Evolutionary conservation across 35 echinoderm and acorn worm species (phyloP).

Genomic region (Acanthaster planci): DNA sequence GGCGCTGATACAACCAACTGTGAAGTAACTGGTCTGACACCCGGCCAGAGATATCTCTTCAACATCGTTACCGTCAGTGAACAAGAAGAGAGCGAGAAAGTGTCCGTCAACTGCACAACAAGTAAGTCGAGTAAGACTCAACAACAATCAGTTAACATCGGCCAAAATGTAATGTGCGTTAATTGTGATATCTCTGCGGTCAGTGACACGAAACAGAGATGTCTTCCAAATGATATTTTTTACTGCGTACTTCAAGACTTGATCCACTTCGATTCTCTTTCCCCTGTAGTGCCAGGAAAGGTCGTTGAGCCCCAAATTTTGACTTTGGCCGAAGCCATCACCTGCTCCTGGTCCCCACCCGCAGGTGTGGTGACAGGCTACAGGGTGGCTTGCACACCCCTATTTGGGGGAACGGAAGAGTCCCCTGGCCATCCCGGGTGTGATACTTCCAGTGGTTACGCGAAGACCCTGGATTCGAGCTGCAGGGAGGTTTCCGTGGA

Average conservation of each 20-base stretch:
- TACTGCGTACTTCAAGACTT: no score
- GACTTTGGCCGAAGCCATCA: not conserved
- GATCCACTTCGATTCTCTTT: not conserved
- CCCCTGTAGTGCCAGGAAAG: not conserved
- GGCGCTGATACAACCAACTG: constrained; percentile 46
- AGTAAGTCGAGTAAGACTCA: constrained; percentile 43
- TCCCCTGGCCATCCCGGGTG: not conserved
- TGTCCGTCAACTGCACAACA: constrained; percentile 42
- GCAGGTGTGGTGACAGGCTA: constrained; percentile 13
- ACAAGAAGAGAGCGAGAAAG: constrained; percentile 48
- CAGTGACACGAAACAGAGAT: not conserved
- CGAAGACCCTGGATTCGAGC: constrained; percentile 1
- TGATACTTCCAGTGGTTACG: not conserved
- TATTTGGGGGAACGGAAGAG: not conserved
- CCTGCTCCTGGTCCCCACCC: constrained; percentile 29
- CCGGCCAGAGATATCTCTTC: constrained; percentile 45
- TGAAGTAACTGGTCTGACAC: constrained; percentile 46
- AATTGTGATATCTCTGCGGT: not conserved
- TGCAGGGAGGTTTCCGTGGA: not conserved
- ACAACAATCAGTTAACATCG: no score
- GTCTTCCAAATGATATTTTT: no score
- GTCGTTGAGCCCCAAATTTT: not conserved
- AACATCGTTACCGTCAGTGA: constrained; percentile 52
- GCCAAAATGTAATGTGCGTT: not conserved
- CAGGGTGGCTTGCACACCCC: constrained; percentile 29